Conservation (phyloP, 2,797 vertebrate genomes). For the Pangasius macronema region DNA sequence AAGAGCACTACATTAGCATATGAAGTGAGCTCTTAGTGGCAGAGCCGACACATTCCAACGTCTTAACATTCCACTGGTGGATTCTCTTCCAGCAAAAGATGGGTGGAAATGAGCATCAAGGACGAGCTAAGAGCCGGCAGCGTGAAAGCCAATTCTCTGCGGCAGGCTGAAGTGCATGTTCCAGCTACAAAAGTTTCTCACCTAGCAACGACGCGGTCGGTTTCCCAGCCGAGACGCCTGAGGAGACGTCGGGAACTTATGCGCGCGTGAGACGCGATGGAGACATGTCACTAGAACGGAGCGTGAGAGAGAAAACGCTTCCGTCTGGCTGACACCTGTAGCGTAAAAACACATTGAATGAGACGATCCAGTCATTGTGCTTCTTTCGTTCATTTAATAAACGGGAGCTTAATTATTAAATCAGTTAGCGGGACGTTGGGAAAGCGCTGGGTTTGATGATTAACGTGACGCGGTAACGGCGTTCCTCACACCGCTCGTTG, state of each 20-base stretch:
- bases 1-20: slow-evolving; percentile 52
- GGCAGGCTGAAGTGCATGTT: background rate
- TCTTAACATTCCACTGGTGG: slow-evolving; percentile 33
- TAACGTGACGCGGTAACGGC: background rate
- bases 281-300: background rate
- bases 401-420: slow-evolving; percentile 5
- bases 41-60: slow-evolving; percentile 19
- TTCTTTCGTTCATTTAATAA: background rate
- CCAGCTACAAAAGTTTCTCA: background rate
- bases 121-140: background rate
- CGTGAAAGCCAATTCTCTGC: background rate
- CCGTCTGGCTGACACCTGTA: background rate
- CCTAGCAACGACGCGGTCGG: slow-evolving; percentile 3
- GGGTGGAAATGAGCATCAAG: slow-evolving; percentile 26
- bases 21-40: slow-evolving; percentile 36
- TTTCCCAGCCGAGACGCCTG: background rate
- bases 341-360: background rate
- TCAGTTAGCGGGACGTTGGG: background rate
- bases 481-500: background rate
- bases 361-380: background rate
- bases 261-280: background rate
- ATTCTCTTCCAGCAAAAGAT: background rate
- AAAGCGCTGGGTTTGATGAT: background rate
- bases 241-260: background rate
- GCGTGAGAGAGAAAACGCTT: background rate